Evolutionary conservation across 1,140 invertebrate genomes (phyloP).

Genomic region (Nephotettix cincticeps): DNA sequence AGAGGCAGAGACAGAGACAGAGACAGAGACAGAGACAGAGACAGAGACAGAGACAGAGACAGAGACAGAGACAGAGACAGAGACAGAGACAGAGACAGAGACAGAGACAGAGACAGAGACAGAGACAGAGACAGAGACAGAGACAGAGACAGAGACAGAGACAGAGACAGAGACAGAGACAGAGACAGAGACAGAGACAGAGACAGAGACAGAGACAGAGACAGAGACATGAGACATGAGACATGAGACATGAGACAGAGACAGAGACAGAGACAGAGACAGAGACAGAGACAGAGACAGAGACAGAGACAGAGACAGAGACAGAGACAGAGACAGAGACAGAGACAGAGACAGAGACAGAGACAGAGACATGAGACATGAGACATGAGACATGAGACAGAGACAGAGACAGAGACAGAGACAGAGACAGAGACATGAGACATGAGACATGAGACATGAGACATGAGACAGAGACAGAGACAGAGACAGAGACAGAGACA

Average conservation of each 20-base stretch:
- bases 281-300: constrained; percentile 13
- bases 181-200: constrained; percentile 26
- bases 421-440: constrained; percentile 23
- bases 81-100: constrained; percentile 10
- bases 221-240: too few relatives aligned
- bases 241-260: too few relatives aligned
- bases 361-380: constrained; percentile 16
- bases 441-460: too few relatives aligned
- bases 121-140: constrained; percentile 14
- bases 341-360: constrained; percentile 19
- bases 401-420: constrained; percentile 28
- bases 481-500: too few relatives aligned
- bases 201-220: constrained; percentile 23
- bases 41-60: constrained; percentile 28
- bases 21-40: constrained; percentile 27
- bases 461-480: too few relatives aligned
- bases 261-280: constrained; percentile 14
- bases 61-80: constrained; percentile 24
- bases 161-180: constrained; percentile 15
- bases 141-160: constrained; percentile 19
- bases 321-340: constrained; percentile 26
- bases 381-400: too few relatives aligned
- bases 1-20: constrained; percentile 26
- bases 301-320: constrained; percentile 27
- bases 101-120: constrained; percentile 5